Conservation (phyloP, 53 echinoderm and acorn worm genomes). For the Astropecten irregularis region DNA sequence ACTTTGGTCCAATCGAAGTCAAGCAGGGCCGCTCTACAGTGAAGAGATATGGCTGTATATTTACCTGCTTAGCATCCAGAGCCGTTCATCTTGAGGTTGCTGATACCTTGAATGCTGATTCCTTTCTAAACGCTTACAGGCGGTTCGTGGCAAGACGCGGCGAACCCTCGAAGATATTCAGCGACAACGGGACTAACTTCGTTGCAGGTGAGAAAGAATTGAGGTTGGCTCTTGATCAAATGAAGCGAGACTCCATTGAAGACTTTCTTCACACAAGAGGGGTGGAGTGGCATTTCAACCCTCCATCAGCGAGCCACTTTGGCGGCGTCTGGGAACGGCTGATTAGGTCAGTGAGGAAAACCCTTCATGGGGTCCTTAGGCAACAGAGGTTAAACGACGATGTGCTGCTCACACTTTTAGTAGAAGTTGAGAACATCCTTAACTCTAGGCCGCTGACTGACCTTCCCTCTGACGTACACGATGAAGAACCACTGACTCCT, state of each 20-base stretch:
- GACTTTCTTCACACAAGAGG: slow-evolving; percentile 36
- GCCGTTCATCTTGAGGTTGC: slow-evolving; percentile 52
- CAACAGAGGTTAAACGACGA: slow-evolving; percentile 69
- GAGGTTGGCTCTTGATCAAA: slow-evolving; percentile 6
- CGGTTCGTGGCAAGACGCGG: slow-evolving; percentile 57
- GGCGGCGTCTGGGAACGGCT: slow-evolving; percentile 75
- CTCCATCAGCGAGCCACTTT: slow-evolving; percentile 69
- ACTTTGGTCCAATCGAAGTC: slow-evolving; percentile 43
- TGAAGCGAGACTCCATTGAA: slow-evolving; percentile 43
- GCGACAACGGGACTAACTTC: slow-evolving; percentile 61
- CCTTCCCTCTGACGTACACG: not conserved
- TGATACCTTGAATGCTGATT: slow-evolving; percentile 44
- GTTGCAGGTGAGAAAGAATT: slow-evolving; percentile 44
- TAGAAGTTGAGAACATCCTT: slow-evolving; percentile 6
- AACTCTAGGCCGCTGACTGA: slow-evolving; percentile 61
- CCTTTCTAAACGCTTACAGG: slow-evolving; percentile 55
- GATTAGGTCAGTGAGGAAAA: slow-evolving; percentile 61
- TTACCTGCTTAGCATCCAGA: slow-evolving; percentile 54
- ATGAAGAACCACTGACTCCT: slow-evolving; percentile 48
- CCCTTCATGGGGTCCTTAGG: slow-evolving; percentile 53
- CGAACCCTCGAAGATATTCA: slow-evolving; percentile 17
- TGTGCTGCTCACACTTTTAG: slow-evolving; percentile 42
- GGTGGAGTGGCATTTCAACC: slow-evolving; percentile 59
- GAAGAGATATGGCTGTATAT: slow-evolving; percentile 65
- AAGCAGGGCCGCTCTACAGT: slow-evolving; percentile 48